A percentile compares a stretch with the other conserved stretches of the same genome.
phyloP scores from a whole-genome alignment of 2,888 invertebrate species.

The Hydropsyche betteni region DNA sequence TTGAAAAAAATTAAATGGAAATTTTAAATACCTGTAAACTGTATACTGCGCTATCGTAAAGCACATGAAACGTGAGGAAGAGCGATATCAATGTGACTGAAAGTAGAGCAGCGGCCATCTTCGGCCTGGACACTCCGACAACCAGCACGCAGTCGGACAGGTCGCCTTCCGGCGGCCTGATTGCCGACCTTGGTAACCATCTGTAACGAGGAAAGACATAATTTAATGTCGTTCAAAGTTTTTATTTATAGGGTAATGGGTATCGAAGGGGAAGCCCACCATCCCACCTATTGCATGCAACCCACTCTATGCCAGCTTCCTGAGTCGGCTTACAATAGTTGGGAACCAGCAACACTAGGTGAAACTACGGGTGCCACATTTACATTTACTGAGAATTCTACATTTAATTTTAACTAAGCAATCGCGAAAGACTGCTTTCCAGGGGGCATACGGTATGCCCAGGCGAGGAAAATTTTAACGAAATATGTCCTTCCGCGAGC shows the following conservation, averaged over 20 bases:
- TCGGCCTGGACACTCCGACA: constrained; percentile 85
- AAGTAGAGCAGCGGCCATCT: constrained; percentile 82
- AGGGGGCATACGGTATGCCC: too few relatives aligned
- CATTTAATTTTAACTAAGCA: too few relatives aligned
- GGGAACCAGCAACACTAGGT: too few relatives aligned
- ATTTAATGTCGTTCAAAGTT: not conserved
- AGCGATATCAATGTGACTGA: constrained; percentile 82
- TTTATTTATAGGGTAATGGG: not conserved
- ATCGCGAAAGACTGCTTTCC: too few relatives aligned
- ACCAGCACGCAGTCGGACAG: constrained; percentile 86
- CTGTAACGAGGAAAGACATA: constrained; percentile 60
- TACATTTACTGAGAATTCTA: too few relatives aligned
- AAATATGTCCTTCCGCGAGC: too few relatives aligned
- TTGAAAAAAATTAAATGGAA: not conserved
- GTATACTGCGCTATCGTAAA: constrained; percentile 86
- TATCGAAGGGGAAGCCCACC: too few relatives aligned
- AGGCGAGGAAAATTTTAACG: too few relatives aligned
- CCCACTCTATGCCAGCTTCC: too few relatives aligned
- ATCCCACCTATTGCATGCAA: too few relatives aligned
- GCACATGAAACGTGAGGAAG: constrained; percentile 85
- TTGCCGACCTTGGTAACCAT: constrained; percentile 84
- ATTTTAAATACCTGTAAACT: constrained; percentile 70
- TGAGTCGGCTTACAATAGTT: too few relatives aligned
- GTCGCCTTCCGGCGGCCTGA: constrained; percentile 85
- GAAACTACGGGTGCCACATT: too few relatives aligned